Conservation (phyloP, 1,140 invertebrate genomes). For the Camponotus vicinus region DNA sequence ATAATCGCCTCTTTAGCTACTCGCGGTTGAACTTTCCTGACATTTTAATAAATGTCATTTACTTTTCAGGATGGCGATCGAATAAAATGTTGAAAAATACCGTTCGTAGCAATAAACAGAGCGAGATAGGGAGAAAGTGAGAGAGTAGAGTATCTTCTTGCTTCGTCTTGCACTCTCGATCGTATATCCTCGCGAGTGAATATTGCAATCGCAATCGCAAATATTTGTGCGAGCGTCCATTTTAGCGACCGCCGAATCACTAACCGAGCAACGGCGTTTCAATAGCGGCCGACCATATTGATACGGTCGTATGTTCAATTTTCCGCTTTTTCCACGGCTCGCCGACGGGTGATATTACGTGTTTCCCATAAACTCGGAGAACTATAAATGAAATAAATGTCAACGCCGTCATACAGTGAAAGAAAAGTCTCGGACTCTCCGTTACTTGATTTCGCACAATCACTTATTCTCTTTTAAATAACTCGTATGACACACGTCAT, state of each 20-base stretch:
- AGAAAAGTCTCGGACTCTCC: background rate
- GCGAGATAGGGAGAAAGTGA: background rate
- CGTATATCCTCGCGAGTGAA: background rate
- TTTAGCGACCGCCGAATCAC: conserved; percentile 32
- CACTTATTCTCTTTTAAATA: background rate
- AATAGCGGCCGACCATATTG: conserved; percentile 27
- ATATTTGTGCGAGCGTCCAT: conserved; percentile 50
- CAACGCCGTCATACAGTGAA: background rate
- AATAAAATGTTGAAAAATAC: conserved; percentile 38
- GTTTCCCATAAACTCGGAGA: conserved; percentile 47
- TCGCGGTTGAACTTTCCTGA: conserved; percentile 55
- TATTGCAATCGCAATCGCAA: conserved; percentile 54
- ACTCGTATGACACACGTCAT: background rate
- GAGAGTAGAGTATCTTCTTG: background rate
- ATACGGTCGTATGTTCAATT: conserved; percentile 61
- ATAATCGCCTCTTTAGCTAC: conserved; percentile 35
- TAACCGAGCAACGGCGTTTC: conserved; percentile 27
- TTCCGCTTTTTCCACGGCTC: conserved; percentile 29
- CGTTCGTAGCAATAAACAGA: background rate
- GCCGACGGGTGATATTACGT: conserved; percentile 27
- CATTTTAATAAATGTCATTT: conserved; percentile 60
- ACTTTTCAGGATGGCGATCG: conserved; percentile 18
- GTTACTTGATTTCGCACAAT: background rate
- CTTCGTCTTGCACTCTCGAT: background rate
- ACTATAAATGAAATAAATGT: conserved; percentile 50